These are phyloP conservation scores for Torymus tubicola DNA, from an alignment of 2,888 invertebrate genomes.

Conservation along the genomic window DNA sequence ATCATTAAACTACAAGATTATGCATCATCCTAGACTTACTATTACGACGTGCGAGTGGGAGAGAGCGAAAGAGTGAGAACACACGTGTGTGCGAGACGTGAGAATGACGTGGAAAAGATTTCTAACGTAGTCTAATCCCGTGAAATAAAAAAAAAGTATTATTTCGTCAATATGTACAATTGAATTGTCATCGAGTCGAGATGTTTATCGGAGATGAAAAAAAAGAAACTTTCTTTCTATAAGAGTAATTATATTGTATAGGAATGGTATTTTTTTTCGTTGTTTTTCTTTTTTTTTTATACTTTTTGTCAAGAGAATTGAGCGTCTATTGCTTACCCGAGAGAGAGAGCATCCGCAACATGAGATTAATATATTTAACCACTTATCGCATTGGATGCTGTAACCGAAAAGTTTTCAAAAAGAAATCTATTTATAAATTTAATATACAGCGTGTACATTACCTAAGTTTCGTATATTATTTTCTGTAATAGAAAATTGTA, in stretches of 20 bases:
- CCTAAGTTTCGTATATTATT: conserved; percentile 73
- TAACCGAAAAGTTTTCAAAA: conserved; percentile 63
- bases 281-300: conserved; percentile 59
- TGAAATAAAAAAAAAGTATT: conserved; percentile 70
- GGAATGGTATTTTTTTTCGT: conserved; percentile 62
- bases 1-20: conserved; percentile 61
- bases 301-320: conserved; percentile 54
- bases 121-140: conserved; percentile 66
- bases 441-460: conserved; percentile 73
- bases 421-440: conserved; percentile 69
- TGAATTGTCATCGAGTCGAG: conserved; percentile 64
- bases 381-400: conserved; percentile 66
- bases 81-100: background rate
- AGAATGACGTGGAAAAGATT: conserved; percentile 56
- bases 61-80: conserved; percentile 40
- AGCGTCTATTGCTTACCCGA: conserved; percentile 61
- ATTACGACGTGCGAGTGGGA: conserved; percentile 60
- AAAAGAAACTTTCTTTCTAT: conserved; percentile 61
- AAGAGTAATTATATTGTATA: conserved; percentile 71
- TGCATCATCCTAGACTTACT: conserved; percentile 65
- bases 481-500: conserved; percentile 74
- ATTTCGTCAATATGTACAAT: conserved; percentile 73
- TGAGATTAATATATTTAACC: conserved; percentile 73
- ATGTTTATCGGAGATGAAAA: conserved; percentile 54
- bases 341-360: conserved; percentile 64